Percentiles rank a stretch among this genome's conserved stretches.
Evolutionary conservation across 1,140 invertebrate species (phyloP).

Genomic region (Aricia agestis): DNA sequence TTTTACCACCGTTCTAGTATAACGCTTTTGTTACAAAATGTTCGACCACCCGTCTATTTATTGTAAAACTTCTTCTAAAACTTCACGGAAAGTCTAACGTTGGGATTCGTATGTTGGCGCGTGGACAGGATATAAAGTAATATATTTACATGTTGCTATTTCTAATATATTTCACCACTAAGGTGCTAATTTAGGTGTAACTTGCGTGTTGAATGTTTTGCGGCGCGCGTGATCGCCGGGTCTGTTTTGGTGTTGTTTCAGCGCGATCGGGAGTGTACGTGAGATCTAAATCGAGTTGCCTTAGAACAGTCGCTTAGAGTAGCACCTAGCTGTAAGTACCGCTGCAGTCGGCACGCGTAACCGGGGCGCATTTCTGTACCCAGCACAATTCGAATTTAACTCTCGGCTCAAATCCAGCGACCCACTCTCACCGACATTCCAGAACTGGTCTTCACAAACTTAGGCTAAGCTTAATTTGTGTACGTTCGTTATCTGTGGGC

Average conservation of each 20-base stretch:
- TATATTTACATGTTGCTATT: slow-evolving; percentile 56
- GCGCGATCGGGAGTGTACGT: neutral
- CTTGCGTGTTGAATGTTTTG: slow-evolving; percentile 20
- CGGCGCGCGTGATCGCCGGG: neutral
- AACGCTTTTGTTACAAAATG: slow-evolving; percentile 24
- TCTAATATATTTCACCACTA: slow-evolving; percentile 52
- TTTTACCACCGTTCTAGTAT: slow-evolving; percentile 65
- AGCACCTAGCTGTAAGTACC: slow-evolving; percentile 7
- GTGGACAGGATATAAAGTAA: slow-evolving; percentile 30
- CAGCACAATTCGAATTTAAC: neutral
- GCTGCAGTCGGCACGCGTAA: no score
- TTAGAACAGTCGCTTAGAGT: slow-evolving; percentile 11
- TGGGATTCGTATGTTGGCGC: neutral
- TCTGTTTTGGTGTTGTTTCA: neutral
- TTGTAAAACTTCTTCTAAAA: neutral
- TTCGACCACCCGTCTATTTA: neutral
- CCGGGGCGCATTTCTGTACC: neutral
- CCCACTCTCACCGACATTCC: slow-evolving; percentile 38
- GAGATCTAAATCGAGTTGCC: slow-evolving; percentile 10
- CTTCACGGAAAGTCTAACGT: neutral
- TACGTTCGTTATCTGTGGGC: slow-evolving; percentile 10
- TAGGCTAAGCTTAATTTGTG: slow-evolving; percentile 19
- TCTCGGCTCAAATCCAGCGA: neutral
- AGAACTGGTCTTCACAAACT: slow-evolving; percentile 39
- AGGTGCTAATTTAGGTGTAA: slow-evolving; percentile 49